A percentile compares a stretch with the other conserved stretches of the same genome.
Evolutionary conservation across 2,888 invertebrate species (phyloP).

Genomic region (Epicampocera succincta): DNA sequence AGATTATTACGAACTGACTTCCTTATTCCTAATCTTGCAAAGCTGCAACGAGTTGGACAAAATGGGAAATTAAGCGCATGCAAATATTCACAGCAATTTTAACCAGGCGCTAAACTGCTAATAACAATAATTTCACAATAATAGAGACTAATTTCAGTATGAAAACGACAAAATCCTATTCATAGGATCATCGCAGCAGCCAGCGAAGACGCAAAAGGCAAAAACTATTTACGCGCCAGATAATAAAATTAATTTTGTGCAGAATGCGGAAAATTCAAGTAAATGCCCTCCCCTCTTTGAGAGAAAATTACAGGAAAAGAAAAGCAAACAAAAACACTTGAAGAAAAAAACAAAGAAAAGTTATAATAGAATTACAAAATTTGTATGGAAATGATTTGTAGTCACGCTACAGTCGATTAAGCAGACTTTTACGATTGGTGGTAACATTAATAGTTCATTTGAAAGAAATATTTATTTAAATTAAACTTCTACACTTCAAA

Average conservation of each 20-base stretch:
- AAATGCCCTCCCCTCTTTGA: conserved; percentile 37
- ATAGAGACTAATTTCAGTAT: conserved; percentile 64
- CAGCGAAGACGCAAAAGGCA: conserved; percentile 10
- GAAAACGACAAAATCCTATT: conserved; percentile 43
- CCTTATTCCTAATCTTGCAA: conserved; percentile 47
- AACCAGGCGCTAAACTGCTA: conserved; percentile 67
- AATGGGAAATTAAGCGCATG: conserved; percentile 23
- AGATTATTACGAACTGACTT: conserved; percentile 55
- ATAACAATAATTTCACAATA: conserved; percentile 61
- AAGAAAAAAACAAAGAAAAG: conserved; percentile 33
- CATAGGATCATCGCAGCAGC: conserved; percentile 13
- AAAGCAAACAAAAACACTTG: conserved; percentile 7
- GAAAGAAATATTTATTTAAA: too few relatives aligned
- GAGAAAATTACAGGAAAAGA: conserved; percentile 44
- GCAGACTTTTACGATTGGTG: neutral
- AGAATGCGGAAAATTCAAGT: conserved; percentile 78
- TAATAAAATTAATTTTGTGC: conserved; percentile 73
- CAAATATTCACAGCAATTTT: conserved; percentile 52
- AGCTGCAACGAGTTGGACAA: conserved; percentile 13
- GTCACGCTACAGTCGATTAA: neutral
- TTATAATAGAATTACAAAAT: conserved; percentile 37
- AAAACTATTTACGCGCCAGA: conserved; percentile 77
- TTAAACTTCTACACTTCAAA: too few relatives aligned
- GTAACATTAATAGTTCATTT: too few relatives aligned
- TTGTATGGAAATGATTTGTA: conserved; percentile 31